Evolutionary conservation across 2,888 invertebrate genomes (phyloP), one percentile per base, ranked within the genome.

Genomic region (Drosophila acutilabella): DNA sequence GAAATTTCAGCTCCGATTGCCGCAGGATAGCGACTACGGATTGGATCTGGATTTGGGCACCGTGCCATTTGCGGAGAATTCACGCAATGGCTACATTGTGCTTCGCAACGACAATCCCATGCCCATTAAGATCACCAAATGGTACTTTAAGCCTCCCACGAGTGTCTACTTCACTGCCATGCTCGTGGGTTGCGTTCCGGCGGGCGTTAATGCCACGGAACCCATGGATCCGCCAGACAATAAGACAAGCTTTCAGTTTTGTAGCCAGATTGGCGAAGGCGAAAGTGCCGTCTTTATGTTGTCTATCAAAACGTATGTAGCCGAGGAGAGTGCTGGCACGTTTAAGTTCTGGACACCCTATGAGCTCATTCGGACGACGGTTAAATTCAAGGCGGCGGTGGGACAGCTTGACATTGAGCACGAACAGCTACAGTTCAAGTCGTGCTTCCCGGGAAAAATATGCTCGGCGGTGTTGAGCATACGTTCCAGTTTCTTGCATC

Each of bases 391-490:
- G 82, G 95, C 96, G n/a, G 95, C 96, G 0, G 94, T 95, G 80
- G 97, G 97, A 33, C 94, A 94, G 87, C 93, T 97, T 69, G 94
- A 95, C 91, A 94, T 95, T 59, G 94, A 94, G 71, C 95, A 95
- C 66, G 94, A 95, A 82, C 93, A 94, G 84, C 92, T 97, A 36
- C 93, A 95, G 53, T 96, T 97, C 90, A 94, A 95, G 74, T 95
- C 96, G 91, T 96, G 96, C 88, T 97, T 96, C 94, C 97, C 96
- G 71, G 96, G 96, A 74, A 96, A 96, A 92, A 94, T 96, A 76
- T 96, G 96, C 89, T 94, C 94, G 53, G 95, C 96, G 84, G 95
- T 96, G 80, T 93, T 98, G 68, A 94, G 95, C 90, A 94, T 98
- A 72, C 95, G 96, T 89, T 98, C 96, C 84, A 95, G 95, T 5